Percentiles rank a stretch among this genome's conserved stretches.
Evolutionary conservation across 2,113 vertebrate genomes (phyloP).

Genomic region (Mobula hypostoma): DNA sequence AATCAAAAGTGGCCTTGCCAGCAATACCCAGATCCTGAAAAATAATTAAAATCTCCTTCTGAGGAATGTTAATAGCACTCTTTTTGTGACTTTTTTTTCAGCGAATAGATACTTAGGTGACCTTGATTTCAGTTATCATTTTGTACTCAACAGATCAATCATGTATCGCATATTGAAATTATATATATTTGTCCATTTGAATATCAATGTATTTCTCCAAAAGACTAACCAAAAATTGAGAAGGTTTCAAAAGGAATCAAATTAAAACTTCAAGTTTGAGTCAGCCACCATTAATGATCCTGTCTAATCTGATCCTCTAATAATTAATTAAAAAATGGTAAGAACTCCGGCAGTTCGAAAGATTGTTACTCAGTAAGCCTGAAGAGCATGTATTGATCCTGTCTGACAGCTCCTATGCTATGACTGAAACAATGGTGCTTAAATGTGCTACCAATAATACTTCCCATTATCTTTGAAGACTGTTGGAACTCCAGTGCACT

Average conservation of each 20-base stretch:
- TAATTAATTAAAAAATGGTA: slow-evolving; percentile 60
- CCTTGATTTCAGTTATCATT: not conserved
- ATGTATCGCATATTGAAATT: not conserved
- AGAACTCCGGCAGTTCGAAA: slow-evolving; percentile 73
- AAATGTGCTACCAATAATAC: slow-evolving; percentile 76
- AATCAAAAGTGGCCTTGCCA: too few species aligned
- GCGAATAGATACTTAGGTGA: not conserved
- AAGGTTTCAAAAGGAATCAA: not conserved
- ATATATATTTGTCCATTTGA: not conserved
- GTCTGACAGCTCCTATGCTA: slow-evolving; percentile 77
- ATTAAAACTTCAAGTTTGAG: not conserved
- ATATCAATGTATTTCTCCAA: not conserved
- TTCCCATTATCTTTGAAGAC: slow-evolving; percentile 77
- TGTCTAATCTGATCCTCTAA: not conserved
- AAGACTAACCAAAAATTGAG: not conserved
- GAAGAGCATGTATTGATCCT: slow-evolving; percentile 78
- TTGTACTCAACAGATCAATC: not conserved
- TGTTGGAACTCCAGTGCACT: slow-evolving; percentile 67
- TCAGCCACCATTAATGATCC: not conserved
- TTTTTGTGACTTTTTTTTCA: not conserved
- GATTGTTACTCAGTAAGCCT: slow-evolving; percentile 75
- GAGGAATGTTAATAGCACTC: not conserved
- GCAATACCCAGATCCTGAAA: too few species aligned
- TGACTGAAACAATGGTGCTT: slow-evolving; percentile 75
- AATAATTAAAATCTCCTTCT: too few species aligned